Evolutionary conservation across 1,140 invertebrate species (phyloP).

Genomic region (Diorhabda elongata): DNA sequence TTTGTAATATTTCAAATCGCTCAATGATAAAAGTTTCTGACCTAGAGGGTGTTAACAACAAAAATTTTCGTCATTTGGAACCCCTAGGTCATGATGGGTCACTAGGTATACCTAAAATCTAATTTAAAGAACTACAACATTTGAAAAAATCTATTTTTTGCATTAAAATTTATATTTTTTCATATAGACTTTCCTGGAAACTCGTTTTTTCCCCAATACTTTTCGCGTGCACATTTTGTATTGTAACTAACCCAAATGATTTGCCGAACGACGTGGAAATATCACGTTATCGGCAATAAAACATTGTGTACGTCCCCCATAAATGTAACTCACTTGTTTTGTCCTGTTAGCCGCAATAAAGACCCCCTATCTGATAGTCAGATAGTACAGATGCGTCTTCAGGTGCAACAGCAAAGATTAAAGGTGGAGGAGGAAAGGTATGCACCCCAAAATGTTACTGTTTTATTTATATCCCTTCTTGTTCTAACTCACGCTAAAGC

Average conservation of each 20-base stretch:
- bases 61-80: too few relatives aligned
- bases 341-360: constrained; percentile 40
- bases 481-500: neutral
- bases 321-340: constrained; percentile 26
- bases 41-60: too few relatives aligned
- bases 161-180: too few relatives aligned
- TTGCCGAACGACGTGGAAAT: constrained; percentile 31
- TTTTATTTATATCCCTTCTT: neutral
- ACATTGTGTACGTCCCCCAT: neutral
- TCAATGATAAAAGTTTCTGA: too few relatives aligned
- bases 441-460: constrained; percentile 38
- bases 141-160: too few relatives aligned
- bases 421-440: constrained; percentile 71
- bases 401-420: constrained; percentile 65
- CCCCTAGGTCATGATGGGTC: too few relatives aligned
- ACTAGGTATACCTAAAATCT: too few relatives aligned
- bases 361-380: constrained; percentile 61
- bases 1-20: too few relatives aligned
- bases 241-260: constrained; percentile 37
- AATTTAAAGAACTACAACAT: too few relatives aligned
- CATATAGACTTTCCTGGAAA: neutral
- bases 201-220: neutral
- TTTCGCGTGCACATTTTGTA: constrained; percentile 33
- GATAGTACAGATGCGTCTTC: constrained; percentile 67
- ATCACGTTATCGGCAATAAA: neutral